These are phyloP conservation scores for Pentalonia nigronervosa DNA, from an alignment of 1,140 invertebrate species.

Conservation along the genomic window DNA sequence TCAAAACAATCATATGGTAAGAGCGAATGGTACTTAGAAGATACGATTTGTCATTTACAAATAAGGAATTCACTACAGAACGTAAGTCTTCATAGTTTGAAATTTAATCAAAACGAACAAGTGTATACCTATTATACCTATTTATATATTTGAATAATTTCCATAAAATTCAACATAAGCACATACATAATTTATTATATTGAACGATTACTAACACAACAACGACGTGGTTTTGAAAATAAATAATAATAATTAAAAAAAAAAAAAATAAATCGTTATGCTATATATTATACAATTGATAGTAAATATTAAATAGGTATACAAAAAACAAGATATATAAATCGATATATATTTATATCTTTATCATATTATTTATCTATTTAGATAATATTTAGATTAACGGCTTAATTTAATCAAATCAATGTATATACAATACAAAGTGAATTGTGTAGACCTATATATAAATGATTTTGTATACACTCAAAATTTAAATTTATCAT, in stretches of 20 bases:
- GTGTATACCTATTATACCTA: not conserved
- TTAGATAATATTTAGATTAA: not conserved
- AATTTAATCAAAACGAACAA: not conserved
- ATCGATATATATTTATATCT: not conserved
- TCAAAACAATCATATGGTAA: not conserved
- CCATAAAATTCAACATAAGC: not conserved
- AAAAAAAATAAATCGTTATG: too few relatives aligned
- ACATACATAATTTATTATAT: not conserved
- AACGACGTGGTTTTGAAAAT: not conserved
- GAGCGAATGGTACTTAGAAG: not conserved
- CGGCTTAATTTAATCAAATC: too few relatives aligned
- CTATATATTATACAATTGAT: too few relatives aligned
- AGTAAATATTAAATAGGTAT: not conserved
- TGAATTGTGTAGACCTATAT: not conserved
- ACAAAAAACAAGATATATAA: not conserved
- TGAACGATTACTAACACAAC: not conserved
- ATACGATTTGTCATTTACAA: not conserved
- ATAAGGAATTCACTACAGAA: not conserved
- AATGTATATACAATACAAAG: not conserved
- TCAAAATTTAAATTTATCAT: not conserved
- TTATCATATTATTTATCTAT: not conserved
- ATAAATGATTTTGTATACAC: not conserved
- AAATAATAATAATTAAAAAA: too few relatives aligned
- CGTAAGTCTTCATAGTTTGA: not conserved
- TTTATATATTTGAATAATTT: not conserved